A percentile compares a stretch with the other conserved stretches of the same genome.
Conservation (phyloP, 2,113 vertebrate genomes). For the Rhagologus leucostigma region DNA sequence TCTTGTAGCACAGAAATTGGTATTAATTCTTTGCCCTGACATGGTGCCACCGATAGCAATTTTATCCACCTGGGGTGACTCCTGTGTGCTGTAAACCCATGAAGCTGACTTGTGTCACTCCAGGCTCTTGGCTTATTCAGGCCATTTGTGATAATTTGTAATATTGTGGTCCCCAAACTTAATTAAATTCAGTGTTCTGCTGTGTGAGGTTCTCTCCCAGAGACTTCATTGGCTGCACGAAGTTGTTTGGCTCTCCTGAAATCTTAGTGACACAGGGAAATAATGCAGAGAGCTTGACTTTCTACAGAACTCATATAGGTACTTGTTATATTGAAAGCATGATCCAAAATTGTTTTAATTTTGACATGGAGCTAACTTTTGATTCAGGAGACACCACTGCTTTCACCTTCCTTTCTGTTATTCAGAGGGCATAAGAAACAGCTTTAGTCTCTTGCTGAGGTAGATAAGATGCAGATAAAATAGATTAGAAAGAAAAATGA, state of each 20-base stretch:
- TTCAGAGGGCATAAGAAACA: neutral
- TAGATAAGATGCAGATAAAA: neutral
- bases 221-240: neutral
- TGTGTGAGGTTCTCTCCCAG: neutral
- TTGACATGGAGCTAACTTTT: neutral
- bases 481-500: neutral
- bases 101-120: neutral
- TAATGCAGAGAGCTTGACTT: neutral
- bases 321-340: neutral
- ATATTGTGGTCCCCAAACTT: neutral
- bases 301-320: neutral
- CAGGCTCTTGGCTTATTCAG: neutral
- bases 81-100: neutral
- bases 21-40: neutral
- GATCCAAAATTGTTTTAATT: neutral
- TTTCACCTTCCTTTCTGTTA: neutral
- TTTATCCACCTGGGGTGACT: neutral
- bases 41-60: neutral
- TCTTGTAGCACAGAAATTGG: neutral
- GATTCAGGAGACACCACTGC: neutral
- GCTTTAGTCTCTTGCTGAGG: neutral
- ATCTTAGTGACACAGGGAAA: conserved; percentile 11
- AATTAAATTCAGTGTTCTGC: neutral
- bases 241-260: neutral
- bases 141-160: neutral